Evolutionary conservation across 2,888 invertebrate genomes (phyloP).

Genomic region (Eristalis intricaria): DNA sequence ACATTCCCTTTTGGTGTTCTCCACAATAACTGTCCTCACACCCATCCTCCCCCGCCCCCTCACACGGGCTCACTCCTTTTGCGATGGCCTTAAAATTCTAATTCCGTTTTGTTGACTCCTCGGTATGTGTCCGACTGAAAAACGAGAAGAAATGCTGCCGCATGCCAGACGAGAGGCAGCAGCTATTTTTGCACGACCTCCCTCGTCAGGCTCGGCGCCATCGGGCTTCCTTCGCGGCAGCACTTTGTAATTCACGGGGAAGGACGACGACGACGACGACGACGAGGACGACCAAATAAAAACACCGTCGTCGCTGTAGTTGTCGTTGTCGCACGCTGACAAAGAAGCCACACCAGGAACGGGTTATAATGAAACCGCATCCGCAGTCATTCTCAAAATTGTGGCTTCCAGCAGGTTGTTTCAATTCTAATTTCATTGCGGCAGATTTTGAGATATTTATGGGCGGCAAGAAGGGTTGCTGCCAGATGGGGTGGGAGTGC

Average conservation of each 20-base stretch:
- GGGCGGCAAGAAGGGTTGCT: constrained; percentile 31
- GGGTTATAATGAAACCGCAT: constrained; percentile 69
- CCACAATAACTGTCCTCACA: constrained; percentile 35
- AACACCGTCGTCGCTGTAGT: constrained; percentile 17
- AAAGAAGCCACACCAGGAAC: constrained; percentile 42
- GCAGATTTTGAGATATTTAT: constrained; percentile 72
- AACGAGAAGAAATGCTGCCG: constrained; percentile 57
- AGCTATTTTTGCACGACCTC: constrained; percentile 43
- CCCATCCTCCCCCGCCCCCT: not conserved
- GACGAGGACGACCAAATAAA: constrained; percentile 47
- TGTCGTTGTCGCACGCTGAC: constrained; percentile 51
- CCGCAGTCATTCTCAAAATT: constrained; percentile 71
- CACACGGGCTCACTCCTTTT: not conserved
- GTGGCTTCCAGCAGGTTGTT: constrained; percentile 71
- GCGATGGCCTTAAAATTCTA: constrained; percentile 67
- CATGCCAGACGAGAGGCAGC: constrained; percentile 59
- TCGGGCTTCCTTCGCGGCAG: constrained; percentile 10
- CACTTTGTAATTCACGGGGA: constrained; percentile 32
- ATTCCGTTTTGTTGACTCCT: constrained; percentile 69
- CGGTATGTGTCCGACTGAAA: constrained; percentile 62
- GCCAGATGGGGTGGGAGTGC: constrained; percentile 4
- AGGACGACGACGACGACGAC: constrained; percentile 5
- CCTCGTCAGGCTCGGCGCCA: constrained; percentile 16
- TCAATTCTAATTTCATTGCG: constrained; percentile 72
- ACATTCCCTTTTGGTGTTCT: constrained; percentile 39